Conservation (phyloP, 2,888 invertebrate species). For the Pandemis heparana region DNA sequence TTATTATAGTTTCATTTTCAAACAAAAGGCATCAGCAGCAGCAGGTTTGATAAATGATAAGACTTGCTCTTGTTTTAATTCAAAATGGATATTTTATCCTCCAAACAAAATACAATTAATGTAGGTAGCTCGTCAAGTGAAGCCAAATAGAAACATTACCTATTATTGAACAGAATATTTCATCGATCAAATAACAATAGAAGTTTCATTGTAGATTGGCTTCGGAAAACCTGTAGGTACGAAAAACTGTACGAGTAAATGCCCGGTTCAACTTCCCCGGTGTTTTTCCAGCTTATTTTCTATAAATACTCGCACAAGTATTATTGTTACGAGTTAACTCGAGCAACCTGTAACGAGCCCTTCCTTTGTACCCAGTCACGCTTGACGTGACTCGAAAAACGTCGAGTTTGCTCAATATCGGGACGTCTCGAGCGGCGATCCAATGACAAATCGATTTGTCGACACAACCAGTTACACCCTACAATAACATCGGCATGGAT, state of each 20-base stretch:
- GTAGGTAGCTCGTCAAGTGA: no score
- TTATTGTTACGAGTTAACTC: constrained; percentile 7
- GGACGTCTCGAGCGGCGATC: constrained; percentile 9
- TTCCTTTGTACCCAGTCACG: neutral
- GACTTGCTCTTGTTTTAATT: no score
- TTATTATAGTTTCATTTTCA: no score
- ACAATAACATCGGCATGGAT: constrained; percentile 35
- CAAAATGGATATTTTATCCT: no score
- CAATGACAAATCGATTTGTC: constrained; percentile 31
- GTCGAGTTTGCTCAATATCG: constrained; percentile 8
- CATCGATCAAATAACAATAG: no score
- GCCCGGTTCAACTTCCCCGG: neutral
- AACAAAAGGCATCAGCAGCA: no score
- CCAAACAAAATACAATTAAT: no score
- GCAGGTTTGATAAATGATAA: no score
- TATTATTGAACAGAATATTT: no score
- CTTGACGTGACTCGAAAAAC: neutral
- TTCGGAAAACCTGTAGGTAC: neutral
- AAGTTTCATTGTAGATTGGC: no score
- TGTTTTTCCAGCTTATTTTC: constrained; percentile 1
- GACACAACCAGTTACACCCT: constrained; percentile 15
- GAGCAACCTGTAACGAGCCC: constrained; percentile 16
- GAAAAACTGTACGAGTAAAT: neutral
- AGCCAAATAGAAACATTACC: no score
- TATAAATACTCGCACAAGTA: neutral